Evolutionary conservation across 64 coral and sea anemone species (phyloP).

Genomic region (Acropora tenuis): DNA sequence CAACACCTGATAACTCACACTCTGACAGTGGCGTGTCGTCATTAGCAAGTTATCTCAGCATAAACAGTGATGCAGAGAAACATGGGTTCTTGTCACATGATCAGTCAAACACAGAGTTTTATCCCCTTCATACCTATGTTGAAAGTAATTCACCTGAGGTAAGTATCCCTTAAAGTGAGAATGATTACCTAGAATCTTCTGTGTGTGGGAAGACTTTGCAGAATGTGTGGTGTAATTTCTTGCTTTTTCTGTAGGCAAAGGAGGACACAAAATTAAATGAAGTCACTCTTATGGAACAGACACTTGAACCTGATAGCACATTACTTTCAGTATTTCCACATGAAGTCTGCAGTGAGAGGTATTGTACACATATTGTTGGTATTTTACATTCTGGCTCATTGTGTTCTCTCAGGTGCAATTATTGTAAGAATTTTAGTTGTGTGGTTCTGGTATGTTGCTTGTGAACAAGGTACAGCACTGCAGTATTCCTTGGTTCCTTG

Average conservation of each 20-base stretch:
- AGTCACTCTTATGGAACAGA: constrained; percentile 17
- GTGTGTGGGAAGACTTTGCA: too few relatives aligned
- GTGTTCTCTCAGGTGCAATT: not conserved
- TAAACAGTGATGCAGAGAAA: constrained; percentile 14
- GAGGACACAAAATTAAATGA: not conserved
- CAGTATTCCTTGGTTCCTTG: too few relatives aligned
- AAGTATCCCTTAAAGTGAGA: not conserved
- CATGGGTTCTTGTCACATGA: constrained; percentile 28
- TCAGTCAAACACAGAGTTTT: constrained; percentile 24
- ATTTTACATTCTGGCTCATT: not conserved
- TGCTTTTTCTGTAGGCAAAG: not conserved
- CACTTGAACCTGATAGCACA: constrained; percentile 13
- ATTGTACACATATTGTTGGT: not conserved
- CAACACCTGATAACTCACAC: not conserved
- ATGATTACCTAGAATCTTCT: too few relatives aligned
- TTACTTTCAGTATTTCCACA: constrained; percentile 22
- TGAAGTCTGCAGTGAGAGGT: constrained; percentile 3
- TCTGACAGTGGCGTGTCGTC: constrained; percentile 49
- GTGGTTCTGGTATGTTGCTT: too few relatives aligned
- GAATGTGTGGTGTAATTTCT: too few relatives aligned
- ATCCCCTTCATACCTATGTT: not conserved
- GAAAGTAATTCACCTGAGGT: constrained; percentile 23
- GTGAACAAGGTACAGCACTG: too few relatives aligned
- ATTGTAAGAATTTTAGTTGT: too few relatives aligned
- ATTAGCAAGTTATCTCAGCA: constrained; percentile 14